Conservation (phyloP, 2,113 vertebrate species). For the Pantherophis guttatus region DNA sequence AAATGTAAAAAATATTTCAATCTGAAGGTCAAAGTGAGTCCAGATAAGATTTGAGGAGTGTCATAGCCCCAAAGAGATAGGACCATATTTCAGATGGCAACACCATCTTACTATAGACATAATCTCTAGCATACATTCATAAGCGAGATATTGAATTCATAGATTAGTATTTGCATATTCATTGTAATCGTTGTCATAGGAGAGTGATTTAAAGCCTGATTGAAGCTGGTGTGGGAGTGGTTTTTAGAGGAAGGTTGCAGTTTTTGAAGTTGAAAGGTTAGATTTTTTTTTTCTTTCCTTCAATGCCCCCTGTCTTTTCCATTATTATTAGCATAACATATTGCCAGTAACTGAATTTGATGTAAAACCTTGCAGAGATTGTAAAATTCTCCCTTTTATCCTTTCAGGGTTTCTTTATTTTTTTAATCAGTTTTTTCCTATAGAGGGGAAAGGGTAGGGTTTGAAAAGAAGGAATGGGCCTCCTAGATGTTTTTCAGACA, state of each 20-base stretch:
- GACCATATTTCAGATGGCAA: not conserved
- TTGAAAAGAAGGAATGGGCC: not conserved
- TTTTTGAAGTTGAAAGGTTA: not conserved
- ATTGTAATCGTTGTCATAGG: not conserved
- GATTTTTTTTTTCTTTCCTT: not conserved
- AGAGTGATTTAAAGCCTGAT: not conserved
- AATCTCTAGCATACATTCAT: not conserved
- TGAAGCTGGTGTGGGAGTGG: not conserved
- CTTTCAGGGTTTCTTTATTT: too few relatives aligned
- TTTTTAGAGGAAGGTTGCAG: not conserved
- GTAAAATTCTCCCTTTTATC: not conserved
- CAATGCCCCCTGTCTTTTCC: not conserved
- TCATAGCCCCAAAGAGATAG: not conserved
- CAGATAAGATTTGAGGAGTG: not conserved
- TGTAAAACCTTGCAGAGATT: not conserved
- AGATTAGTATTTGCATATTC: not conserved
- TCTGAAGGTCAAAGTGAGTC: not conserved
- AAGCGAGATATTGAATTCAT: not conserved
- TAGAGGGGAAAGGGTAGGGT: not conserved
- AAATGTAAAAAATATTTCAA: not conserved
- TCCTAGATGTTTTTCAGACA: not conserved
- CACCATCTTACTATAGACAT: not conserved
- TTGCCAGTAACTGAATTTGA: not conserved
- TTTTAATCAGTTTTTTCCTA: not conserved
- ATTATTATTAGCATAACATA: not conserved